These are phyloP conservation scores for Mirza zaza DNA, from an alignment of 2,113 vertebrate genomes.

Conservation along the genomic window DNA sequence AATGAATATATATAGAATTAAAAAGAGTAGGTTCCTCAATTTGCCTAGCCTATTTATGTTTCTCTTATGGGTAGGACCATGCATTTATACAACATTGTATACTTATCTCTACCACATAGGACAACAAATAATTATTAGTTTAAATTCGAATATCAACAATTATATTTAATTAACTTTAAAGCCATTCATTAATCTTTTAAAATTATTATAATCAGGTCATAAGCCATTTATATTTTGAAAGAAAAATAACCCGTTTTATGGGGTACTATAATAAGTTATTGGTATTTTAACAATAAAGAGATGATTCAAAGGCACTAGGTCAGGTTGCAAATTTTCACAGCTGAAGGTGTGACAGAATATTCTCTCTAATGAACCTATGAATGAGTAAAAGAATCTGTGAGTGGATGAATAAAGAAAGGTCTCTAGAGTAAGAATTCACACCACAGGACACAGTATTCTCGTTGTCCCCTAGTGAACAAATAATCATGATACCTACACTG, in stretches of 20 bases:
- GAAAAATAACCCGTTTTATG: background rate
- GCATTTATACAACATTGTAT: background rate
- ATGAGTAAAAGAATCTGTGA: background rate
- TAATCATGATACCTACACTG: background rate
- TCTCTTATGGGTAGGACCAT: background rate
- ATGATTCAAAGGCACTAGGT: background rate
- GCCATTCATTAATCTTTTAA: background rate
- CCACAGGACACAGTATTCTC: background rate
- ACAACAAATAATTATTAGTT: background rate
- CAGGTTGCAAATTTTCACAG: background rate
- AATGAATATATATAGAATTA: background rate
- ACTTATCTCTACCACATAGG: background rate
- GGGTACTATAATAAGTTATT: background rate
- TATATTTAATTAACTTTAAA: background rate
- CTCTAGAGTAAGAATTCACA: background rate
- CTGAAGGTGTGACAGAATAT: background rate
- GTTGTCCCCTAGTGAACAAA: background rate
- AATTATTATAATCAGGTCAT: background rate
- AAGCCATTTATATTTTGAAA: background rate
- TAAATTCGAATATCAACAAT: background rate
- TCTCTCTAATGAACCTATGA: background rate
- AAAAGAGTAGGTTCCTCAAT: background rate
- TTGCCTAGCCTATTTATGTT: background rate
- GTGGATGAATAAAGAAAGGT: background rate
- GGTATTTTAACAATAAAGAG: background rate